These are phyloP conservation scores for Hylia prasina DNA, from an alignment of 2,113 vertebrate genomes.

Conservation along the genomic window DNA sequence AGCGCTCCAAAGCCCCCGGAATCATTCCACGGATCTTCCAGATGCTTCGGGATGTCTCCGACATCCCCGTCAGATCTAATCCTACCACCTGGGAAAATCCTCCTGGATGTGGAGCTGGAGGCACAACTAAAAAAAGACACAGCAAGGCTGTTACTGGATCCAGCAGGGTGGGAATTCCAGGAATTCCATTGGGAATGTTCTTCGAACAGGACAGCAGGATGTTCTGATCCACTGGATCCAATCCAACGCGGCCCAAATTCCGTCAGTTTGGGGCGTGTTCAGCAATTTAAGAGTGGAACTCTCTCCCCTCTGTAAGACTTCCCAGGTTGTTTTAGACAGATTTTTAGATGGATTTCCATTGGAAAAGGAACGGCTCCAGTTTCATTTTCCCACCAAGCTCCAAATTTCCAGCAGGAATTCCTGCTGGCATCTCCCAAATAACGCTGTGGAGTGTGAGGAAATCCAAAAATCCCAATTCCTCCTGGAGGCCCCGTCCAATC, in stretches of 20 bases:
- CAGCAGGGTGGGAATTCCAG: fast-evolving
- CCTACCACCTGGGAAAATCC: neutral
- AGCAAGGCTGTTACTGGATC: fast-evolving
- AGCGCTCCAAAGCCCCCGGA: fast-evolving
- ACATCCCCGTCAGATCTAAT: neutral
- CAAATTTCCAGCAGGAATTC: neutral
- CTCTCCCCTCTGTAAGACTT: neutral
- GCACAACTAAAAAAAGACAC: neutral
- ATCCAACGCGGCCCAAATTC: neutral
- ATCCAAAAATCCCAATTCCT: neutral
- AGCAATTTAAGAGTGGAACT: neutral
- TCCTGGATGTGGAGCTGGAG: neutral
- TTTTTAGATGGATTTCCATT: neutral
- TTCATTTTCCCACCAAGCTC: neutral
- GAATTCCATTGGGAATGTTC: neutral
- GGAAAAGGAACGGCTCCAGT: neutral
- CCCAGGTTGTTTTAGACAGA: neutral
- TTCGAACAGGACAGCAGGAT: neutral
- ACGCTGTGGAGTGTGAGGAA: neutral
- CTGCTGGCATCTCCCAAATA: neutral
- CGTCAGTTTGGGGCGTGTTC: neutral
- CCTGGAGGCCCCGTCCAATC: neutral
- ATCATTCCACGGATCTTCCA: fast-evolving
- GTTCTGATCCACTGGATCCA: neutral
- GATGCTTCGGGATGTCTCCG: fast-evolving